Percentiles rank a stretch among this genome's conserved stretches.
phyloP scores from a whole-genome alignment of 2,113 vertebrate species.

The Salvelinus namaycush region DNA sequence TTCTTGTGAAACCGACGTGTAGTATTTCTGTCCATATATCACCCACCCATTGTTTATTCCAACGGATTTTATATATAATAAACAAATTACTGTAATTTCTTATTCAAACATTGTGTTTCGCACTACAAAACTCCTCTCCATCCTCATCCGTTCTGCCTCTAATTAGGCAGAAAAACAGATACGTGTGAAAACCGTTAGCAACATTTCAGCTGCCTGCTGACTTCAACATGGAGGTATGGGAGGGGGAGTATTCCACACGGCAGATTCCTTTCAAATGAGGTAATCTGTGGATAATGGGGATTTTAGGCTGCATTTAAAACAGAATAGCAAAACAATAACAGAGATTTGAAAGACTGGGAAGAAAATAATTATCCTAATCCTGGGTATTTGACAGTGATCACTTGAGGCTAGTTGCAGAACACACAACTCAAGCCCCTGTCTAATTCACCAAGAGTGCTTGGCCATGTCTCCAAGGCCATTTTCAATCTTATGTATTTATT shows the following conservation, averaged over 20 bases:
- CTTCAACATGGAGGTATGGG: slow-evolving; percentile 5
- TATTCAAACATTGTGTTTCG: slow-evolving; percentile 36
- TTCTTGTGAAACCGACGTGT: slow-evolving; percentile 17
- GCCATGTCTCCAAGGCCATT: slow-evolving; percentile 3
- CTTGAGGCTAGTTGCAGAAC: slow-evolving; percentile 38
- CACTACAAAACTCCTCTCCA: slow-evolving; percentile 22
- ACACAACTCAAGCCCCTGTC: slow-evolving; percentile 4
- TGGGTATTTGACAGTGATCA: slow-evolving; percentile 44
- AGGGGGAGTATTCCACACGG: slow-evolving; percentile 8
- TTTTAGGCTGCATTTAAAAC: slow-evolving; percentile 48
- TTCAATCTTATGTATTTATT: neutral
- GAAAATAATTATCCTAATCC: slow-evolving; percentile 67
- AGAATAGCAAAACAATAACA: slow-evolving; percentile 62
- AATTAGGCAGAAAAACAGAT: slow-evolving; percentile 30
- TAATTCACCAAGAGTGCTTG: too few species aligned
- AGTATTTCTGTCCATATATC: slow-evolving; percentile 31
- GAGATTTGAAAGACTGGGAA: slow-evolving; percentile 44
- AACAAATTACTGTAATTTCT: slow-evolving; percentile 29
- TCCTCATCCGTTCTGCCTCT: slow-evolving; percentile 21
- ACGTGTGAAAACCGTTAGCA: neutral
- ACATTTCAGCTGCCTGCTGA: slow-evolving; percentile 11
- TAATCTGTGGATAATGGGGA: slow-evolving; percentile 60
- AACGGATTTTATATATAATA: slow-evolving; percentile 34
- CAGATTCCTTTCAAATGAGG: slow-evolving; percentile 54
- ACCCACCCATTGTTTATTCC: slow-evolving; percentile 40